A percentile compares a stretch with the other conserved stretches of the same genome.
These are phyloP conservation scores for Heteronetta atricapilla DNA, from an alignment of 2,113 vertebrate species.

Conservation along the genomic window DNA sequence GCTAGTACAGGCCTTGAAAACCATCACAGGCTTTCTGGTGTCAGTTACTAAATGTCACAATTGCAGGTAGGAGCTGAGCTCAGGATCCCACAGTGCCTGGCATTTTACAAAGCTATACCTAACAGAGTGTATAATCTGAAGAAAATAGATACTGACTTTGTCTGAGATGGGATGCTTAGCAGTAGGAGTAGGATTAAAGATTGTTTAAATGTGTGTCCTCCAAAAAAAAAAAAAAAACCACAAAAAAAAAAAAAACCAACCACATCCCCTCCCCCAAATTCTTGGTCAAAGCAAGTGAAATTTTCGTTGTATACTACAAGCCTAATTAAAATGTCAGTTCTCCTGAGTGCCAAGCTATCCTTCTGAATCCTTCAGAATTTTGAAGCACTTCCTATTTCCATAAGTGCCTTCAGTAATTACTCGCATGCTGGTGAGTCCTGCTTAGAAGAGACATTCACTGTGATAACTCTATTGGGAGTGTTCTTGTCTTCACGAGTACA, in stretches of 20 bases:
- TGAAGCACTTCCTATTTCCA: background rate
- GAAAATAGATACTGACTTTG: background rate
- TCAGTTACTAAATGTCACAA: background rate
- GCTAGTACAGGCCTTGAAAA: background rate
- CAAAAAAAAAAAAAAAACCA: background rate
- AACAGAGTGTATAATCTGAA: rapidly evolving
- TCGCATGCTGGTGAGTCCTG: background rate
- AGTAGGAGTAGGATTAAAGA: rapidly evolving
- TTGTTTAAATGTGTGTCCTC: background rate
- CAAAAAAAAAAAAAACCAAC: background rate
- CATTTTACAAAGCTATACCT: rapidly evolving
- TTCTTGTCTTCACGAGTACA: background rate
- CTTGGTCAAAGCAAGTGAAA: background rate
- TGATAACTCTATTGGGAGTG: rapidly evolving
- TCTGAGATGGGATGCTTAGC: background rate
- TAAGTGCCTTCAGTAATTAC: background rate
- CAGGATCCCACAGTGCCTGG: rapidly evolving
- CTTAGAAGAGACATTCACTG: background rate
- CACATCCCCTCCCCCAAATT: too few species aligned
- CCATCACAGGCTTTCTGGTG: rapidly evolving
- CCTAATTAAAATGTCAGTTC: background rate
- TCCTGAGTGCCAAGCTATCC: background rate
- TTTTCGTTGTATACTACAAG: background rate
- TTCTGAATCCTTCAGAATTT: background rate
- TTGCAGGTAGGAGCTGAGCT: background rate